A percentile compares a stretch with the other conserved stretches of the same genome.
phyloP scores from a whole-genome alignment of 2,113 vertebrate species.

The Bungarus multicinctus region DNA sequence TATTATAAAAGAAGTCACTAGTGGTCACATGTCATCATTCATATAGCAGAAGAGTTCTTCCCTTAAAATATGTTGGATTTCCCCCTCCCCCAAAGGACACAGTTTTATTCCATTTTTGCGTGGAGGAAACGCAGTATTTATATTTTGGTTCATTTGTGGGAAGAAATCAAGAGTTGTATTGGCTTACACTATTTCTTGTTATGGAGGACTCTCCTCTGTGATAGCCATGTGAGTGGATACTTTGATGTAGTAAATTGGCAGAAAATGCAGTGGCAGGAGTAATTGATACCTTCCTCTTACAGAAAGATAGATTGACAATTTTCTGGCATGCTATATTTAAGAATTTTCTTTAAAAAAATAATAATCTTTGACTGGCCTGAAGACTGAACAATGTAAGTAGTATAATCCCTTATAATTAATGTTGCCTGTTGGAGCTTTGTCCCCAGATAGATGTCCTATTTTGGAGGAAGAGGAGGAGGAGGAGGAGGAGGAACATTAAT shows the following conservation, averaged over 20 bases:
- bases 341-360: neutral
- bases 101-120: neutral
- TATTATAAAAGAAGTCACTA: neutral
- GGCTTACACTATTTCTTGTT: neutral
- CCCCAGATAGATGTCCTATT: slow-evolving; percentile 1
- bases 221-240: neutral
- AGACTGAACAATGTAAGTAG: neutral
- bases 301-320: neutral
- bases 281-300: neutral
- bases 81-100: no score
- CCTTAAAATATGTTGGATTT: neutral
- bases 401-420: slow-evolving; percentile 1
- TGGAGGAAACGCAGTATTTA: neutral
- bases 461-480: neutral
- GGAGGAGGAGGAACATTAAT: no score
- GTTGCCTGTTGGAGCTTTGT: neutral
- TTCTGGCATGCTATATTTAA: neutral
- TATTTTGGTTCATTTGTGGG: neutral
- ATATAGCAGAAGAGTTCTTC: neutral
- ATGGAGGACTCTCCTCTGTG: neutral
- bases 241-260: neutral
- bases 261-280: neutral
- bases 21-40: neutral
- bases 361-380: neutral
- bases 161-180: neutral